Percentiles rank a stretch among this genome's conserved stretches.
phyloP scores from a whole-genome alignment of 2,113 vertebrate genomes.

The Channa argus region DNA sequence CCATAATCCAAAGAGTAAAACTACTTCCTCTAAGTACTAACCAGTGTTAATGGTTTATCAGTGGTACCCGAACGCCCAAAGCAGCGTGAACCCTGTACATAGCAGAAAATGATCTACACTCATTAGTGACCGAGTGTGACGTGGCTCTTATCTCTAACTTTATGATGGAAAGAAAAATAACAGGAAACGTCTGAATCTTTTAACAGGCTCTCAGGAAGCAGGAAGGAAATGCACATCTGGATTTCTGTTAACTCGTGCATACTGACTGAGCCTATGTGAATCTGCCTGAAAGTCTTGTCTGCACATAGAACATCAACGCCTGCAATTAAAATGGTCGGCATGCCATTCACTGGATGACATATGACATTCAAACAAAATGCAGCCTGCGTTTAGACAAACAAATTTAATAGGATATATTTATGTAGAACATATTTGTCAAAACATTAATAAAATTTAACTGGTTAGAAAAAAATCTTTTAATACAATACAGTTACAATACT shows the following conservation, averaged over 20 bases:
- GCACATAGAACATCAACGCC: conserved; percentile 14
- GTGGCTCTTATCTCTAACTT: too few species aligned
- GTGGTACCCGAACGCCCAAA: too few species aligned
- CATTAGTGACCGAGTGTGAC: too few species aligned
- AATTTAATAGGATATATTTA: conserved; percentile 47
- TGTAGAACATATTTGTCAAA: conserved; percentile 62
- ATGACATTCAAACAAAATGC: conserved; percentile 2
- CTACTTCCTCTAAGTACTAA: neutral
- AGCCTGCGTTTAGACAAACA: conserved; percentile 26
- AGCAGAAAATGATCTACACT: too few species aligned
- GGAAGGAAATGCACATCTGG: conserved; percentile 47
- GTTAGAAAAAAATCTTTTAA: conserved; percentile 15
- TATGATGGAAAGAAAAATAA: conserved; percentile 21
- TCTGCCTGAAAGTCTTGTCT: neutral
- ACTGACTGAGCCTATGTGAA: neutral
- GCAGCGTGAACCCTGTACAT: too few species aligned
- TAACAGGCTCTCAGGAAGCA: conserved; percentile 37
- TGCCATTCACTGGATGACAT: too few species aligned
- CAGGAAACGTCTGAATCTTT: conserved; percentile 56
- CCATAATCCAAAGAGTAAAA: conserved; percentile 37
- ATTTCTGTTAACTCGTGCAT: neutral
- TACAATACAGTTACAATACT: conserved; percentile 17
- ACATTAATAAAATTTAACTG: conserved; percentile 34
- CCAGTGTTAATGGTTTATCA: too few species aligned
- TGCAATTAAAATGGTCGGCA: too few species aligned